Conservation (phyloP, 2,888 invertebrate genomes). For the Trichopoda pennipes region DNA sequence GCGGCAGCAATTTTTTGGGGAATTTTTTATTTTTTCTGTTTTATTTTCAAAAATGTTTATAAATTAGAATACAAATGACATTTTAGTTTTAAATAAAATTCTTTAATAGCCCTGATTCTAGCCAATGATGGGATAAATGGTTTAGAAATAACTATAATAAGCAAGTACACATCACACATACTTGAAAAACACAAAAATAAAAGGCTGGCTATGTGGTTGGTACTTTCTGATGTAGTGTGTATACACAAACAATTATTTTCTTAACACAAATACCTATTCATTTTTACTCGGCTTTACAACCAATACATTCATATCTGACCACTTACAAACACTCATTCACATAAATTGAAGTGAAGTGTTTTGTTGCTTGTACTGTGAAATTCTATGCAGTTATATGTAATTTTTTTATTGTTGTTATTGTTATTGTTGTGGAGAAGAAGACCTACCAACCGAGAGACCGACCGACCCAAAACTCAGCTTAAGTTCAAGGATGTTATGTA, state of each 20-base stretch:
- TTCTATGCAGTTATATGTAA: constrained; percentile 57
- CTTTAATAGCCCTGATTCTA: constrained; percentile 35
- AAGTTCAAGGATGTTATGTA: constrained; percentile 81
- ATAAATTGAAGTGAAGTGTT: constrained; percentile 17
- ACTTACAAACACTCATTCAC: constrained; percentile 12
- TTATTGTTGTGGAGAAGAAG: constrained; percentile 52
- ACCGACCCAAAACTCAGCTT: constrained; percentile 76
- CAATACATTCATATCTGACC: neutral
- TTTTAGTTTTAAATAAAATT: constrained; percentile 7
- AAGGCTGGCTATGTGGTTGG: constrained; percentile 56
- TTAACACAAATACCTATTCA: neutral
- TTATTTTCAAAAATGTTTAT: no score
- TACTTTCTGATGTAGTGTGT: constrained; percentile 24
- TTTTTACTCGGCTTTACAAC: neutral
- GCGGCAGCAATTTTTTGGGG: no score
- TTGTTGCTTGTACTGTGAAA: constrained; percentile 43
- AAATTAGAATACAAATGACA: no score
- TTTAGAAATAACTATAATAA: constrained; percentile 19
- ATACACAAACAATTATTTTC: constrained; percentile 8
- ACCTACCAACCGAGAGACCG: constrained; percentile 71
- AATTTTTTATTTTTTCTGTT: no score
- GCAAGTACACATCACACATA: neutral
- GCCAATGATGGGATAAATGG: constrained; percentile 53
- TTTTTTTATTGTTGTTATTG: constrained; percentile 23
- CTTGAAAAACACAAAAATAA: neutral